These are phyloP conservation scores for Lasioglossum leucozonium DNA, from an alignment of 2,888 invertebrate genomes.

Conservation along the genomic window DNA sequence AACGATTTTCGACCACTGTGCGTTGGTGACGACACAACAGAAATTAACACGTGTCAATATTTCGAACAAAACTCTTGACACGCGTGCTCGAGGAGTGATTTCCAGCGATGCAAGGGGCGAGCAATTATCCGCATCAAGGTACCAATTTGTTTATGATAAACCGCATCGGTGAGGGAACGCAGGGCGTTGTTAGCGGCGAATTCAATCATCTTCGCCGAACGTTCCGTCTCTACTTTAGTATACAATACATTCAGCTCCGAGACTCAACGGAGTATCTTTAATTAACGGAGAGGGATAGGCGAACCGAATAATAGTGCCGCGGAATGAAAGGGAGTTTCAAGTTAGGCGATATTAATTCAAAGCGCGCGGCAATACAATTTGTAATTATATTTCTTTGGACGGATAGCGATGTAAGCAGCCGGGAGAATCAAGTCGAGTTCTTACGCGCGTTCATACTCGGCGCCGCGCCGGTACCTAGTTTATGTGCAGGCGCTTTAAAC, in stretches of 20 bases:
- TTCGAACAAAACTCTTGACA: not conserved
- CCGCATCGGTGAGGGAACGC: not conserved
- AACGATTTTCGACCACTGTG: no score
- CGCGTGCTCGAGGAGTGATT: not conserved
- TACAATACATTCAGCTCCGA: not conserved
- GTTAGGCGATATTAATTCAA: slow-evolving; percentile 51
- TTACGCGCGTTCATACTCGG: slow-evolving; percentile 14
- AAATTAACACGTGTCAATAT: not conserved
- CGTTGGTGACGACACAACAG: no score
- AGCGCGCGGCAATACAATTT: slow-evolving; percentile 29
- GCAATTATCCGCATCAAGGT: not conserved
- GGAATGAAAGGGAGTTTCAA: slow-evolving; percentile 19
- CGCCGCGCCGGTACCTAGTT: not conserved
- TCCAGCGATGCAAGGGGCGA: not conserved
- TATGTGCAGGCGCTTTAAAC: slow-evolving; percentile 11
- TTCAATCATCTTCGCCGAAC: slow-evolving; percentile 35
- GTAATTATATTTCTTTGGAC: slow-evolving; percentile 51
- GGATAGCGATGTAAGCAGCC: slow-evolving; percentile 28
- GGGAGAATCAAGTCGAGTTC: slow-evolving; percentile 5
- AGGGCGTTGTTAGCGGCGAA: not conserved
- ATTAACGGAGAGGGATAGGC: slow-evolving; percentile 34
- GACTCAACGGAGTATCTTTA: slow-evolving; percentile 17
- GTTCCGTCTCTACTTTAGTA: slow-evolving; percentile 20
- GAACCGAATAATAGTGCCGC: slow-evolving; percentile 26
- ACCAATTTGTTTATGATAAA: slow-evolving; percentile 14